Base-by-base conservation (phyloP, 2,888 invertebrate species). In the Ectemnius cavifrons region DNA sequence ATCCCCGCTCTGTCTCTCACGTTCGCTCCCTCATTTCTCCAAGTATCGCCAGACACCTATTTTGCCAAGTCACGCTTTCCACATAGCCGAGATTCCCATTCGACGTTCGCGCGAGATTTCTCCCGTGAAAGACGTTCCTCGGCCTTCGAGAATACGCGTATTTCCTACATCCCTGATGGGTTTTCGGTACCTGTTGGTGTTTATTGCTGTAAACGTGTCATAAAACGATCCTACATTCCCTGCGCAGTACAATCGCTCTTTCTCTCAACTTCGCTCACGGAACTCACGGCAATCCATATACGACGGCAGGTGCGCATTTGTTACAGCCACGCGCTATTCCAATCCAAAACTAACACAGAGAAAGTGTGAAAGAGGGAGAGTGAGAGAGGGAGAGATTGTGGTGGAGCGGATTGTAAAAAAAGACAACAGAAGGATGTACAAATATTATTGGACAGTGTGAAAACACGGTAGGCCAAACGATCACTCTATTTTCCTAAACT, bases 161-260 rank as follows among this genome's bases (percentile, higher is more conserved):
- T 52, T 52, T 52, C 14, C 52, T 58, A 47, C 62, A 45, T 49
- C 14, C 64, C 46, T n/a, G 16, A 63, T 57, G 23, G 18, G n/a
- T 16, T 49, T 63, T 14, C 3, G 56, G 63, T 52, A 63, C 63
- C 64, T 68, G 63, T 49, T 27, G 56, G 59, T 45, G 67, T 72
- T 72, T 67, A 67, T 52, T 47, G 67, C n/a, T 62, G 18, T 11
- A 62, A 49, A 67, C 67, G 64, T 45, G 59, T 67, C 52, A 37
- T 13, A 49, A 27, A 63, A 47, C 52, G 23, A 63, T 63, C 27
- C 47, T 23, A 46, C 49, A 2, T 47, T 62, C 47, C 37, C 37
- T 4, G 37, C 11, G 8, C 37, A 11, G 8, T 11, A 37, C 8
- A 37, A 37, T 37, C 37, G 0, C 11, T 37, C 37, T 37, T 37